A percentile compares a stretch with the other conserved stretches of the same genome.
These are phyloP conservation scores for Enteromius radiatus DNA, from an alignment of 2,797 vertebrate genomes.

Conservation along the genomic window DNA sequence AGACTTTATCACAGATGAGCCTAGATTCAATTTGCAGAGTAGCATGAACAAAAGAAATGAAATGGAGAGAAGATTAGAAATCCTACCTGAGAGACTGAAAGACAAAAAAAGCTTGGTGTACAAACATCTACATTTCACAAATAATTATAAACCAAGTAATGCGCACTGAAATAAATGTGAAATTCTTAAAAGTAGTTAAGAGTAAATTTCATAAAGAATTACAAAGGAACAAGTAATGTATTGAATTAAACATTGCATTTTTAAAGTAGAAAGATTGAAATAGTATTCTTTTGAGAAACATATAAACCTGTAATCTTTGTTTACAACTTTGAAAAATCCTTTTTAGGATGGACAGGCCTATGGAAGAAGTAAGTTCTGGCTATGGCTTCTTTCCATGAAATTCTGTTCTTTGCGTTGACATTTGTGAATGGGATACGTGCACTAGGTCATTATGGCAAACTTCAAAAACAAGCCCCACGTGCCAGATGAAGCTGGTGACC, in stretches of 20 bases:
- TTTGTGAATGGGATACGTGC: neutral
- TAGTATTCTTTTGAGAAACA: neutral
- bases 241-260: neutral
- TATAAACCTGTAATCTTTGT: neutral
- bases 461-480: constrained; percentile 16
- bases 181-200: too few relatives aligned
- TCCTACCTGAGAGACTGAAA: neutral
- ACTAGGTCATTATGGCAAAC: constrained; percentile 9
- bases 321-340: neutral
- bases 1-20: constrained; percentile 6
- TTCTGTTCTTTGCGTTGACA: neutral
- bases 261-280: neutral
- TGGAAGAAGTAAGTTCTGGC: neutral
- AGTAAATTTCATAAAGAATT: neutral
- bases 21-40: neutral
- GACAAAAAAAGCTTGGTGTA: neutral
- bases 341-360: neutral
- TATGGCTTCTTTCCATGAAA: neutral
- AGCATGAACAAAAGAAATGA: neutral
- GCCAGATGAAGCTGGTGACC: constrained; percentile 26
- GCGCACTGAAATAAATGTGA: neutral
- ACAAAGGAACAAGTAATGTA: too few relatives aligned
- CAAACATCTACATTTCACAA: neutral
- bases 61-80: neutral
- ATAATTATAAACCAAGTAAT: neutral